phyloP scores from a whole-genome alignment of 2,797 vertebrate species.

The Tapirus indicus region DNA sequence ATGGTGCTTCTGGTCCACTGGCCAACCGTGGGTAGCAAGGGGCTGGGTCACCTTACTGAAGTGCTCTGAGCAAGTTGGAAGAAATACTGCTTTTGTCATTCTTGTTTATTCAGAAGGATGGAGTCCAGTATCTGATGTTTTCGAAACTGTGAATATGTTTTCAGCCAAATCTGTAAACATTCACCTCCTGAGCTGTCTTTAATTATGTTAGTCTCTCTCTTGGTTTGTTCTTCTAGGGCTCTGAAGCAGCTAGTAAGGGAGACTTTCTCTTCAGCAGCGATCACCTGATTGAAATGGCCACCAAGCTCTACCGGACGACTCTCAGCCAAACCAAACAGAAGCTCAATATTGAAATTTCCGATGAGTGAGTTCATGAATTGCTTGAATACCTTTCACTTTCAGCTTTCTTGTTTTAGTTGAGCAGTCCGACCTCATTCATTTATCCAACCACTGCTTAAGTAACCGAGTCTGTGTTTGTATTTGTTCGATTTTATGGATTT shows the following conservation, averaged over 20 bases:
- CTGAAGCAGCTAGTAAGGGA: slow-evolving; percentile 95
- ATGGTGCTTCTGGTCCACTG: accelerated
- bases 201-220: neutral
- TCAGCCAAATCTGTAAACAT: neutral
- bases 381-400: neutral
- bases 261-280: slow-evolving; percentile 98
- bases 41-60: neutral
- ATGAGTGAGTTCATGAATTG: slow-evolving; percentile 92
- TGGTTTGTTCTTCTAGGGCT: slow-evolving; percentile 89
- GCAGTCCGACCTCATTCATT: neutral
- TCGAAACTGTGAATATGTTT: neutral
- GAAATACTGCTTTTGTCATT: neutral
- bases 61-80: neutral
- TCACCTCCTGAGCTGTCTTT: neutral
- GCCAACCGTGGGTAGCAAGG: neutral
- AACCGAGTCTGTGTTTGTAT: neutral
- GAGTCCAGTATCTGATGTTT: neutral
- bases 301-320: slow-evolving; percentile 95
- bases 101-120: neutral
- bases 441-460: neutral
- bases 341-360: slow-evolving; percentile 96
- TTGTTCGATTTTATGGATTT: neutral
- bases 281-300: slow-evolving; percentile 98
- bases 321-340: slow-evolving; percentile 93
- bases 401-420: neutral